Evolutionary conservation across 2,888 invertebrate genomes (phyloP).

Genomic region (Spisula solida): DNA sequence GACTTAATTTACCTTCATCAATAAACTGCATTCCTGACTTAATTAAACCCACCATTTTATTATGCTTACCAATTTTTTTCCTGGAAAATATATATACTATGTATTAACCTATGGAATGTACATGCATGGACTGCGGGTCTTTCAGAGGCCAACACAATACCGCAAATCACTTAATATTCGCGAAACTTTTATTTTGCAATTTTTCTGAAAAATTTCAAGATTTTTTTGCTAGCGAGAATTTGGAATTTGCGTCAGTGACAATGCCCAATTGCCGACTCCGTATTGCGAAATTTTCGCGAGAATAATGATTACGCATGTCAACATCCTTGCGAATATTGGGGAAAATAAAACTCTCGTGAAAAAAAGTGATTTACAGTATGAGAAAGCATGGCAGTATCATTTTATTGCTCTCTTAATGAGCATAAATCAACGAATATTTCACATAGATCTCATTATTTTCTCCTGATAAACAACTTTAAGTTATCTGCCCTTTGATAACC

Average conservation of each 20-base stretch:
- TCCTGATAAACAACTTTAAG: constrained; percentile 37
- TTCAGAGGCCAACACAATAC: constrained; percentile 26
- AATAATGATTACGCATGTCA: too few species aligned
- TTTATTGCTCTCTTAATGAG: constrained; percentile 36
- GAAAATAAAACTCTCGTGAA: too few species aligned
- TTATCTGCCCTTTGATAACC: constrained; percentile 39
- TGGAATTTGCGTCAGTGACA: too few species aligned
- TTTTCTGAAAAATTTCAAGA: too few species aligned
- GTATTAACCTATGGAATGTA: not conserved
- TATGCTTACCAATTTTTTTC: not conserved
- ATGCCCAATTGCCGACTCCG: too few species aligned
- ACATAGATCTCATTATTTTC: constrained; percentile 38
- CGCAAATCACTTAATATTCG: constrained; percentile 31
- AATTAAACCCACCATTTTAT: not conserved
- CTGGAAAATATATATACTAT: not conserved
- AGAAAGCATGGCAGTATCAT: not conserved
- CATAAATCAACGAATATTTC: constrained; percentile 18
- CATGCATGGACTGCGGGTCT: not conserved
- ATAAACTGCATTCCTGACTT: constrained; percentile 7
- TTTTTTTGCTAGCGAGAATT: too few species aligned
- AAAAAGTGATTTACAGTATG: too few species aligned
- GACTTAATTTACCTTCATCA: not conserved
- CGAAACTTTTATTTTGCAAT: too few species aligned
- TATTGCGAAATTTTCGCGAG: too few species aligned
- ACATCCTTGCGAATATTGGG: too few species aligned